Conservation (phyloP, 2,888 invertebrate genomes). For the Cistogaster globosa region DNA sequence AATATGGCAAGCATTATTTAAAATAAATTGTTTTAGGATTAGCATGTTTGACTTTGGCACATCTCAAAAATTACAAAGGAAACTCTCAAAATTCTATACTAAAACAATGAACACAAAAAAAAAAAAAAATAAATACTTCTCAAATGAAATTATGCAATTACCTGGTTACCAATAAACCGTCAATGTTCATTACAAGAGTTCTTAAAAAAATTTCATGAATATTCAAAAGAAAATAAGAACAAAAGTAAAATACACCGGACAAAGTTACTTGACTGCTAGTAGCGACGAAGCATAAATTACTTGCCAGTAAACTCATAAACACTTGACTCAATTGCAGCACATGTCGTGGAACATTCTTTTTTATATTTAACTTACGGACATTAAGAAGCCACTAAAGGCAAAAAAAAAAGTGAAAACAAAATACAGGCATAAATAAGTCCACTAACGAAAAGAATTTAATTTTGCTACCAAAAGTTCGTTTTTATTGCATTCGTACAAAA, state of each 20-base stretch:
- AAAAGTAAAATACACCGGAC: too few species aligned
- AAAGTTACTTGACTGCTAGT: slow-evolving; percentile 24
- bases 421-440: neutral
- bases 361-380: slow-evolving; percentile 4
- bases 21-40: neutral
- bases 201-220: neutral
- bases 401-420: slow-evolving; percentile 24
- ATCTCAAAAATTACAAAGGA: neutral
- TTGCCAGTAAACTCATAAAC: slow-evolving; percentile 71
- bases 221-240: neutral
- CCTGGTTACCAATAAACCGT: neutral
- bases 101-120: neutral
- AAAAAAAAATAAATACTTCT: neutral
- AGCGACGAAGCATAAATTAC: slow-evolving; percentile 55
- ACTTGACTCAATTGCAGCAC: slow-evolving; percentile 63
- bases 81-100: neutral
- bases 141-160: neutral
- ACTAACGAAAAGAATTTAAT: slow-evolving; percentile 6
- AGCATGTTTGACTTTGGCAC: too few species aligned
- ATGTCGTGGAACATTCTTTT: slow-evolving; percentile 33
- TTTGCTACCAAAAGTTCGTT: slow-evolving; percentile 29
- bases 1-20: neutral
- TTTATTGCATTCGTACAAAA: neutral
- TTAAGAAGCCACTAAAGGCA: slow-evolving; percentile 40
- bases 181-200: neutral